Base-by-base conservation (phyloP, 1,140 invertebrate genomes). In the Drosophila rhopaloa region DNA sequence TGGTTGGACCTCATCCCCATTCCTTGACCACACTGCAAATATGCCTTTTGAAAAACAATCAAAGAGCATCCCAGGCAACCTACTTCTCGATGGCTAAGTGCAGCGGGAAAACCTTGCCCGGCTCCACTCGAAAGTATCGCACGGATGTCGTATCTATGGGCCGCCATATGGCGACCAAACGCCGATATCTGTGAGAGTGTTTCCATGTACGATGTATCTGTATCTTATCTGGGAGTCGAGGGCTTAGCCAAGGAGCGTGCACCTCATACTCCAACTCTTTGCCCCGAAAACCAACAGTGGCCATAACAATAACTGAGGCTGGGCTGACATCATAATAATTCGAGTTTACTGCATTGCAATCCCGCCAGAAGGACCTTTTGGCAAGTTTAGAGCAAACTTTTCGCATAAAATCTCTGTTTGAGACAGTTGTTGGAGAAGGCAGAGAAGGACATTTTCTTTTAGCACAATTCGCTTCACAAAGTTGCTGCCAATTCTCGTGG, bases 381-480 rank as follows among this genome's bases (percentile, higher is more conserved):
- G 59, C 76, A 76, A 82, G 77, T 79, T 81, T 61, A 3, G 19
- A 0, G 38, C 8, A 63, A 83, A 90, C 71, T 90, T 90, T 90
- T 81, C 88, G 38, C 86, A 90, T 90, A 76, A 90, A 91, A 88
- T 78, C 70, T 73, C 70, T 76, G 59, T 35, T 24, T 50, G 61
- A 60, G 40, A 54, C 75, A 56, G 61, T 54, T n/a, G 35, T 24
- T 44, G 16, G 32, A 44, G 44, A 62, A 58, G 56, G 29, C 41
- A 65, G 75, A 70, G 41, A 81, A 85, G 80, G 80, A 84, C 77
- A 89, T 78, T 89, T 89, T 89, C 85, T 89, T 89, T 89, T 73
- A 83, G 84, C 84, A 89, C 76, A 89, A 88, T 88, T 88, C 86
- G 48, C 76, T 44, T n/a, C 84, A 82, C 65, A 89, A 83, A 88